These are phyloP conservation scores for Acronicta alni DNA, from an alignment of 2,888 invertebrate species.

Conservation along the genomic window DNA sequence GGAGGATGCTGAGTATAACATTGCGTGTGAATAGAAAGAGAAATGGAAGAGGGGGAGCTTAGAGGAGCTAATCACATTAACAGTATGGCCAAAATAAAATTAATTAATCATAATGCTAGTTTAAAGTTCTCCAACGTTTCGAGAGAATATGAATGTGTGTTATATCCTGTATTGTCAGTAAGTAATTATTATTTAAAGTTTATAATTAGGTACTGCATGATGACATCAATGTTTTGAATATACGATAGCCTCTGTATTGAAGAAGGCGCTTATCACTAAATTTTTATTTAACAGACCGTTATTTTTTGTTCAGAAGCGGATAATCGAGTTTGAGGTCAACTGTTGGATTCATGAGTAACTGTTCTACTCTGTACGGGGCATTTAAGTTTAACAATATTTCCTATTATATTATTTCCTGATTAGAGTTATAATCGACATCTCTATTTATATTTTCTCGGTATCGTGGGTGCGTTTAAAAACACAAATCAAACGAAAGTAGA, in stretches of 20 bases:
- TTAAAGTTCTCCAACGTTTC: not conserved
- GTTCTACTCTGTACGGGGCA: slow-evolving; percentile 24
- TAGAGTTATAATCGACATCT: slow-evolving; percentile 1
- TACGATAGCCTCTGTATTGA: slow-evolving; percentile 73
- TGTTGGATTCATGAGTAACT: slow-evolving; percentile 39
- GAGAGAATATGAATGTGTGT: slow-evolving; percentile 23
- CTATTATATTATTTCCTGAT: not conserved
- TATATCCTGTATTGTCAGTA: slow-evolving; percentile 43
- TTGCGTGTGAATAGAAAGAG: no score
- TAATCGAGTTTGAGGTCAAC: slow-evolving; percentile 63
- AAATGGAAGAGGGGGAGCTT: no score
- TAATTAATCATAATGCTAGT: no score
- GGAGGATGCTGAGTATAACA: no score
- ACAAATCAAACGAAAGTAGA: not conserved
- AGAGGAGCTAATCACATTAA: no score
- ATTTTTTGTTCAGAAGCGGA: slow-evolving; percentile 59
- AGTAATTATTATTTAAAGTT: slow-evolving; percentile 56
- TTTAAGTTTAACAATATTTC: slow-evolving; percentile 1
- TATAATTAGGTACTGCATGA: slow-evolving; percentile 59
- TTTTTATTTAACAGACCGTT: slow-evolving; percentile 65
- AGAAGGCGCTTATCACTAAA: slow-evolving; percentile 65
- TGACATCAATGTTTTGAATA: slow-evolving; percentile 72
- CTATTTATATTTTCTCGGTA: slow-evolving; percentile 3
- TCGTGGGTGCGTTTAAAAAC: not conserved
- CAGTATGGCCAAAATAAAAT: no score